A percentile compares a stretch with the other conserved stretches of the same genome.
phyloP scores from a whole-genome alignment of 2,113 vertebrate genomes.

The Varanus salvator region DNA sequence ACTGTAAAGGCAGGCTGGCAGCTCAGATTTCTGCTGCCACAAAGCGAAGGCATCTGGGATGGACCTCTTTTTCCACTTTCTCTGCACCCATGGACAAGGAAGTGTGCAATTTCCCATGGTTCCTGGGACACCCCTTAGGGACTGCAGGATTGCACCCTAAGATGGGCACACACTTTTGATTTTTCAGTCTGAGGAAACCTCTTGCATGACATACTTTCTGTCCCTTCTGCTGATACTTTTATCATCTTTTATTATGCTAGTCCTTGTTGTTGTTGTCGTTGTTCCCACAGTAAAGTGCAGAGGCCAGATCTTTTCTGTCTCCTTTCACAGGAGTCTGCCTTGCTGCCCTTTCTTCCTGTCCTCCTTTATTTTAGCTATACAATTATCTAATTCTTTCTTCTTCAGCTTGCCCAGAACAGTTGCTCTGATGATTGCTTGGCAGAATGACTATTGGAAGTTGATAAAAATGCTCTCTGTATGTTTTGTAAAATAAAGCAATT shows the following conservation, averaged over 20 bases:
- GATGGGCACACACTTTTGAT: background rate
- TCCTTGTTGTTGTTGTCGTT: background rate
- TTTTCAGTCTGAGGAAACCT: background rate
- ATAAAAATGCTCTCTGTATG: slow-evolving; percentile 14
- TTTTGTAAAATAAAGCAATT: slow-evolving; percentile 12
- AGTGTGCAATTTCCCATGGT: background rate
- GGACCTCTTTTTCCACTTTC: background rate
- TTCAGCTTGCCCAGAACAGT: slow-evolving; percentile 7
- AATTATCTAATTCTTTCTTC: slow-evolving; percentile 27
- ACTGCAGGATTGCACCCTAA: background rate
- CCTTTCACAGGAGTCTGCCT: background rate
- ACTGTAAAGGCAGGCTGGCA: too few species aligned
- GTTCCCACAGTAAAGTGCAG: slow-evolving; percentile 1
- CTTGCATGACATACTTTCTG: background rate
- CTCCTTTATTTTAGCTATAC: slow-evolving; percentile 1
- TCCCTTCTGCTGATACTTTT: background rate
- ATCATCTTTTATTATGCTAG: slow-evolving; percentile 1
- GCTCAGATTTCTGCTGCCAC: too few species aligned
- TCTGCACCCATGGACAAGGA: background rate
- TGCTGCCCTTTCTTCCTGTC: slow-evolving; percentile 12
- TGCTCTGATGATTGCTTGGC: background rate
- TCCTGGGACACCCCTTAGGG: background rate
- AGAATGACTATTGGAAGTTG: slow-evolving; percentile 2
- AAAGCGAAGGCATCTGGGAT: too few species aligned
- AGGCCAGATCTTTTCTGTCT: background rate